Evolutionary conservation across 1,140 invertebrate genomes (phyloP), one percentile per base, ranked within the genome.

Genomic region (Drosophila miranda): DNA sequence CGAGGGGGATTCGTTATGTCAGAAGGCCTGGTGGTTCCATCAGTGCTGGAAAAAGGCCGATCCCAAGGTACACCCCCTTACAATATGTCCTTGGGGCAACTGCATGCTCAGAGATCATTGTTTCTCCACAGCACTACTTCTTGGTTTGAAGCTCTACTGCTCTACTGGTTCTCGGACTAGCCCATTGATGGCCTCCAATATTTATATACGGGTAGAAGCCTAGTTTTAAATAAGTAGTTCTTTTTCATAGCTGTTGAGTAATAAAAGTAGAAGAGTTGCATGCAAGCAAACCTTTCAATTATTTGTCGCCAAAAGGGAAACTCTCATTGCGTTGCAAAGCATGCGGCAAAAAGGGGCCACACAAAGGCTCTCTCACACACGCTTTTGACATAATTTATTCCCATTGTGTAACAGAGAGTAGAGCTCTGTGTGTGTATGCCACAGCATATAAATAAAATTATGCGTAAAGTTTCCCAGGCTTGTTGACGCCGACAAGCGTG

Each of bases 41-140:
- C 83, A 90, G 45, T 91, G 90, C 64, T 91, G 90, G 90, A 91
- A 91, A 41, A 90, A 90, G 48, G 89, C 90, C 19, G 90, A 91
- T 82, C 90, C 90, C 43, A 77, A 75, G 70, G 83, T 77, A 52
- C 16, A 8, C 2, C 0, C 5, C 5, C 7, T 5, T 19, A 42
- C 19, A n/a, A 2, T 0, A 5, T 42, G n/a, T 16, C 3, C 14
- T 1, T 11, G 30, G 3, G 7, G 6, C 5, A 19, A 19, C 19
- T 6, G 7, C 28, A 28, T 14, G 21, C n/a, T 28, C 6, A 19
- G 13, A 43, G 45, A 1, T 6, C 9, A 8, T 21, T 26, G 4
- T 16, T 19, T 30, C 13, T 8, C 52, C 42, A 8, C 44, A 87
- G 82, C 82, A 87, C 23, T 87, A 87, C 75, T 87, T 87, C 49